A percentile compares a stretch with the other conserved stretches of the same genome.
Evolutionary conservation across 2,113 vertebrate species (phyloP).

Genomic region (Madoqua kirkii): DNA sequence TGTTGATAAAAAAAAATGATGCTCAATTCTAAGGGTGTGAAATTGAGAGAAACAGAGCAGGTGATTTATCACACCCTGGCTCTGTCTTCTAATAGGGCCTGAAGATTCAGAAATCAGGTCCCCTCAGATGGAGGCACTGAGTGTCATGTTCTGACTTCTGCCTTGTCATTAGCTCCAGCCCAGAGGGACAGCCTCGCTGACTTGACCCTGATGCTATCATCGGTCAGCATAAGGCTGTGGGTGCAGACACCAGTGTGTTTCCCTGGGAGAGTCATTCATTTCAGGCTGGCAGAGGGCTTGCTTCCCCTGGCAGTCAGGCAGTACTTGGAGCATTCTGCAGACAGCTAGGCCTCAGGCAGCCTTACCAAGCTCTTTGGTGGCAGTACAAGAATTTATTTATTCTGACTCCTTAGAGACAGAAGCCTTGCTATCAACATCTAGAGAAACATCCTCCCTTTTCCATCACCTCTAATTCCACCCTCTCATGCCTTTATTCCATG

Average conservation of each 20-base stretch:
- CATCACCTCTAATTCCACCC: background rate
- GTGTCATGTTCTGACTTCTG: background rate
- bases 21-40: conserved; percentile 32
- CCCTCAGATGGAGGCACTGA: background rate
- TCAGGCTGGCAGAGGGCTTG: background rate
- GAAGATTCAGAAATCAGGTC: background rate
- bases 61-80: background rate
- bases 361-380: background rate
- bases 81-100: background rate
- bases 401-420: background rate
- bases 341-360: background rate
- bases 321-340: background rate
- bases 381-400: background rate
- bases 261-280: background rate
- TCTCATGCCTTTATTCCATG: background rate
- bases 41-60: background rate
- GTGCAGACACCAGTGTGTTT: background rate
- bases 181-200: background rate
- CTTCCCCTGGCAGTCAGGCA: background rate
- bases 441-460: background rate
- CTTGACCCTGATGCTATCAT: background rate
- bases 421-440: background rate
- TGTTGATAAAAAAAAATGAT: background rate
- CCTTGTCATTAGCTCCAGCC: background rate
- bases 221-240: background rate